phyloP scores from a whole-genome alignment of 1,140 invertebrate species.

The Bombus sibiricus region DNA sequence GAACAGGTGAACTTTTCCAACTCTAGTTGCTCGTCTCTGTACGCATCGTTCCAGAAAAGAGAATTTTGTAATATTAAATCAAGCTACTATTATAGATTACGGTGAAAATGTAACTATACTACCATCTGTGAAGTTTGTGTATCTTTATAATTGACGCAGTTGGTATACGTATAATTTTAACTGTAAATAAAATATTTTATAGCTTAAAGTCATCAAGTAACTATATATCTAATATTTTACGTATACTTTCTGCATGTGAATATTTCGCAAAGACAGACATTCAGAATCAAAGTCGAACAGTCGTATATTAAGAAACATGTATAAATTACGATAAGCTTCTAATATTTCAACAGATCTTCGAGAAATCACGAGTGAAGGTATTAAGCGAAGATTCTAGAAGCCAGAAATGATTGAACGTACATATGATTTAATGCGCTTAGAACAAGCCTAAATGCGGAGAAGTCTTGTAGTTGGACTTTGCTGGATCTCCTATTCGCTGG shows the following conservation, averaged over 20 bases:
- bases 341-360: neutral
- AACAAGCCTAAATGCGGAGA: neutral
- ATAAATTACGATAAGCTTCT: neutral
- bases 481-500: neutral
- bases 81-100: neutral
- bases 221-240: too few relatives aligned
- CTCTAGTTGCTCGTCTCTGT: neutral
- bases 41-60: neutral
- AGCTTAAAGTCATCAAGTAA: neutral
- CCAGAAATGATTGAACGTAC: neutral
- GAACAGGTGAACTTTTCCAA: slow-evolving; percentile 56
- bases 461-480: neutral
- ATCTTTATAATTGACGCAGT: neutral
- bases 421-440: neutral
- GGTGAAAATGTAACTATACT: neutral
- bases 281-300: too few relatives aligned
- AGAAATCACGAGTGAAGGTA: neutral
- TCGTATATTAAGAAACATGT: too few relatives aligned
- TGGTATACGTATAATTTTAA: neutral
- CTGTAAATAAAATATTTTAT: neutral
- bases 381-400: neutral
- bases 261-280: too few relatives aligned
- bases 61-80: neutral
- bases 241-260: too few relatives aligned
- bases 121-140: neutral